phyloP scores from a whole-genome alignment of 2,797 vertebrate species.

The Molossus molossus region DNA sequence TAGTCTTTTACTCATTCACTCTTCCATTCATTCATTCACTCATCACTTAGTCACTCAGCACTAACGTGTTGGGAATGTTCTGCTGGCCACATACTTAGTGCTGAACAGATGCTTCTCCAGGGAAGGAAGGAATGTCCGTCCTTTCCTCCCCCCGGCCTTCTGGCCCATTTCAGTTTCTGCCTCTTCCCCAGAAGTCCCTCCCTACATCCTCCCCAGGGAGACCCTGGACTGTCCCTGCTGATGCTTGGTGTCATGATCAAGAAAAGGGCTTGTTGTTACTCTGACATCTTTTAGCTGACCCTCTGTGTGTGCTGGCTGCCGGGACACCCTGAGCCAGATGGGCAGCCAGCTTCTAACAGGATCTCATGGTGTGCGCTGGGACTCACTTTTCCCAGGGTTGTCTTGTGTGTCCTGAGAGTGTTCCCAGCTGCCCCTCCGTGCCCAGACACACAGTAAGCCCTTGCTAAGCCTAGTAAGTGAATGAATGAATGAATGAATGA shows the following conservation, averaged over 20 bases:
- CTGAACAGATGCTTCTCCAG: rapidly evolving
- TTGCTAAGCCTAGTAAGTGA: background rate
- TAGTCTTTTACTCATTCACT: rapidly evolving
- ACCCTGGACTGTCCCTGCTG: background rate
- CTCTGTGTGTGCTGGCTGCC: background rate
- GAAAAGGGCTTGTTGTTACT: background rate
- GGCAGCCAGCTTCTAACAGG: background rate
- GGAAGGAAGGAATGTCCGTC: rapidly evolving
- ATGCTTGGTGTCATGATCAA: background rate
- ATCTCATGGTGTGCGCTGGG: background rate
- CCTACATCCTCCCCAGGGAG: background rate
- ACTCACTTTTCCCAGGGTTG: background rate
- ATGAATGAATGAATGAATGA: background rate
- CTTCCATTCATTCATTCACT: rapidly evolving
- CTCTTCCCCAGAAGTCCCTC: background rate
- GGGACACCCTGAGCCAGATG: background rate
- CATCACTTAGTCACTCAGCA: background rate
- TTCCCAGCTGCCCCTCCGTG: background rate
- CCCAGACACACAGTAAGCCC: background rate
- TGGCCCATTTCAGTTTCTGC: background rate
- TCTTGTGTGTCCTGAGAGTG: too few species aligned
- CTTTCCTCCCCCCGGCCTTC: background rate
- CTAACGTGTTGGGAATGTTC: background rate
- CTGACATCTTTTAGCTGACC: background rate
- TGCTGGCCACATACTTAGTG: rapidly evolving